Evolutionary conservation across 2,888 invertebrate species (phyloP), one percentile per base, ranked within the genome.

Genomic region (Tenthredo mesomela): DNA sequence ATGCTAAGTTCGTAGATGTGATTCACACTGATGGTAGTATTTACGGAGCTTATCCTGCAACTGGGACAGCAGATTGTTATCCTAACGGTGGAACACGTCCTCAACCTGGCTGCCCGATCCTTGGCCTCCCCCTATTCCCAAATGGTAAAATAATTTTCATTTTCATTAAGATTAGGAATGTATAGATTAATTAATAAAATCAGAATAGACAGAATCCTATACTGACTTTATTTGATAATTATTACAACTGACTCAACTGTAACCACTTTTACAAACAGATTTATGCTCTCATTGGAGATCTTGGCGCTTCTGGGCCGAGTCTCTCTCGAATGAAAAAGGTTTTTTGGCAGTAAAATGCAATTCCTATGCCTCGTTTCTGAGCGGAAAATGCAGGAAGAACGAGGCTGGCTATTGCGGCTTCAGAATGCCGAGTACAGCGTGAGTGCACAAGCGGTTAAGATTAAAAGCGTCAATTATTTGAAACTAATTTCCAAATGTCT

Each of bases 11-110:
- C 43, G 89, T 92, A 6, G 91, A 90, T 71, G 85, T 90, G 4
- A 86, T 92, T 33, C 92, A 92, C 71, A 92, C 91, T 3, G 91
- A 92, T 43, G 89, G 86, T 1, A 91, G 91, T 5, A 0, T 86
- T 37, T 91, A 88, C 65, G 92, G 92, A 0, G 88, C 88, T 0
- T 84, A 71, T 9, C 0, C 7, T 5, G 9, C 33, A 9, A 90
- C 89, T 7, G 92, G 92, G 3, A 89, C 87, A 12, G 87, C 88
- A 4, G 91, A 92, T 71, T 91, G 91, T 84, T 91, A 87, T 71
- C 88, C 90, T 25, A 92, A 92, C 80, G 85, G 85, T 5, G 92
- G 92, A 6, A 80, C n/a, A 21, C 86, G 89, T 65, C 88, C 89
- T 1, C 92, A 92, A 40, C 92, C 91, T 0, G 91, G 90, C 15